A percentile compares a stretch with the other conserved stretches of the same genome.
Evolutionary conservation across 2,113 vertebrate genomes (phyloP).

Genomic region (Trachemys scripta): DNA sequence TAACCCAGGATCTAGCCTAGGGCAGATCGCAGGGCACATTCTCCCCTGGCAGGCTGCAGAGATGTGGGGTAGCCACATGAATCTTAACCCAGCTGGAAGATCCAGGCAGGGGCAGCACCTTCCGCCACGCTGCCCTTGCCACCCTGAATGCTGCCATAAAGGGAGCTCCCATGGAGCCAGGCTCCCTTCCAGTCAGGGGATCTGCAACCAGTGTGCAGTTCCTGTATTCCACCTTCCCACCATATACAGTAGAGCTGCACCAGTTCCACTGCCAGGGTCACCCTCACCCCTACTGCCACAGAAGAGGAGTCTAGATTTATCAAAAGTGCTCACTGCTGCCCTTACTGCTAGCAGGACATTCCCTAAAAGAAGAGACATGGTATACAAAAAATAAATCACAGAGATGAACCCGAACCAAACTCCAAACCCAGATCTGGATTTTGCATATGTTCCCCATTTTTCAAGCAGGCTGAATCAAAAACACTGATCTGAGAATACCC

Average conservation of each 20-base stretch:
- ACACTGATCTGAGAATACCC: neutral
- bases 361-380: neutral
- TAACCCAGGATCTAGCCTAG: neutral
- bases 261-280: neutral
- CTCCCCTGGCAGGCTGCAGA: accelerated
- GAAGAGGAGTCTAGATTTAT: neutral
- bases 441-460: accelerated
- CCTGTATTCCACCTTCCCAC: too few species aligned
- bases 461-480: neutral
- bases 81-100: neutral
- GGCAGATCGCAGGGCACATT: neutral
- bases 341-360: neutral
- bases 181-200: neutral
- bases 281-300: neutral
- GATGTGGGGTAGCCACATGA: accelerated
- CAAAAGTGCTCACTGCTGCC: neutral
- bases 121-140: neutral
- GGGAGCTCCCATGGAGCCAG: accelerated
- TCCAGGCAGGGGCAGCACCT: neutral
- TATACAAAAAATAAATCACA: neutral
- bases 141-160: neutral
- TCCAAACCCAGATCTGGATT: neutral
- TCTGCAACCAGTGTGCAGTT: neutral
- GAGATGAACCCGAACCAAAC: neutral
- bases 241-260: neutral